These are phyloP conservation scores for Tringa solitaria DNA, from an alignment of 2,113 vertebrate genomes.

Conservation along the genomic window DNA sequence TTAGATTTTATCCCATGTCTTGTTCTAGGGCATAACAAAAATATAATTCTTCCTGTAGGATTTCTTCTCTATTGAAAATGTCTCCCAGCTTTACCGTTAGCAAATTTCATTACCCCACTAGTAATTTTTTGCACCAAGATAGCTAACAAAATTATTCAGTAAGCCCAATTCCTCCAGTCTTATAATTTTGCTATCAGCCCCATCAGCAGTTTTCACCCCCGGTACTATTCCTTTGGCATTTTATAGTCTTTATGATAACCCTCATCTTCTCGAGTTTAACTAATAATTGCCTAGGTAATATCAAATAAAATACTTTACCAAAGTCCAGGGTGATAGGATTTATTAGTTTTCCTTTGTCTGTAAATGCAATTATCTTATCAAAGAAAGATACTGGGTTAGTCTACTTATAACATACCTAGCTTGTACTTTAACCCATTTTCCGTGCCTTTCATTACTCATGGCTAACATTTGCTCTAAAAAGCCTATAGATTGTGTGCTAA, in stretches of 20 bases:
- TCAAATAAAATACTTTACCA: conserved; percentile 1
- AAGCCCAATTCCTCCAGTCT: background rate
- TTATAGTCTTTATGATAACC: background rate
- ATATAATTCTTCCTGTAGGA: background rate
- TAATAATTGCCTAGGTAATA: background rate
- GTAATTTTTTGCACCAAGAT: background rate
- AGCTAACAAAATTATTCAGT: background rate
- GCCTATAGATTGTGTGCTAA: background rate
- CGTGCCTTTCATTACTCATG: background rate
- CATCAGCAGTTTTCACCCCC: background rate
- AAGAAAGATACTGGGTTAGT: background rate
- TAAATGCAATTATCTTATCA: background rate
- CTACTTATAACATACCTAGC: background rate
- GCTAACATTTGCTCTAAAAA: background rate
- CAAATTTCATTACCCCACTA: background rate
- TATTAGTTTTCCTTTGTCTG: background rate
- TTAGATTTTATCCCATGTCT: background rate
- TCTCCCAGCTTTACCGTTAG: background rate
- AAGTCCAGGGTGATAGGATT: conserved; percentile 38
- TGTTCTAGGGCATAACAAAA: background rate
- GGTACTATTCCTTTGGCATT: background rate
- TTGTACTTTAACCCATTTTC: conserved; percentile 2
- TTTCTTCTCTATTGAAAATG: background rate
- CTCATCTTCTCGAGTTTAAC: background rate
- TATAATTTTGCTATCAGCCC: background rate